phyloP scores from a whole-genome alignment of 2,888 invertebrate genomes.

The Parnassius glacialis region DNA sequence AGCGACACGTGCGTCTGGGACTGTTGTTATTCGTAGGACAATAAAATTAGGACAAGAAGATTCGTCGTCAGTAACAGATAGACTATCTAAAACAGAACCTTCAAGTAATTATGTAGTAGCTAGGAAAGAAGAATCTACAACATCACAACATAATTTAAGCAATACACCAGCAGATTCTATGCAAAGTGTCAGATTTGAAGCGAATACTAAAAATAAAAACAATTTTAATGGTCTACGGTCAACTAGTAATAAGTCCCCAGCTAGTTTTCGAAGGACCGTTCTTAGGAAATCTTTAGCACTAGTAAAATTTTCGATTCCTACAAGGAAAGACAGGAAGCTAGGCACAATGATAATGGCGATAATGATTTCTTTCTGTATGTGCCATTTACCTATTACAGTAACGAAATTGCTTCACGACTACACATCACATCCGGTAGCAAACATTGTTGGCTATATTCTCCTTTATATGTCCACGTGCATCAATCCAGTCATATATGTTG shows the following conservation, averaged over 20 bases:
- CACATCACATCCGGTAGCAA: slow-evolving; percentile 83
- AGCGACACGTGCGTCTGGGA: slow-evolving; percentile 83
- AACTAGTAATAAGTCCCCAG: slow-evolving; percentile 30
- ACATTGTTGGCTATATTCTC: slow-evolving; percentile 91
- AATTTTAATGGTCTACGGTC: slow-evolving; percentile 1
- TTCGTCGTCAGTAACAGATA: slow-evolving; percentile 29
- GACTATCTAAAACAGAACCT: slow-evolving; percentile 11
- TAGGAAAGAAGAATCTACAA: slow-evolving; percentile 1
- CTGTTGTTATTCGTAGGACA: slow-evolving; percentile 39
- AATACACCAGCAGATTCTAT: slow-evolving; percentile 6
- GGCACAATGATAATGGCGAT: slow-evolving; percentile 95
- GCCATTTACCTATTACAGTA: slow-evolving; percentile 94
- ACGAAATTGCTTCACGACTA: slow-evolving; percentile 87
- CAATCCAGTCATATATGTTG: slow-evolving; percentile 95
- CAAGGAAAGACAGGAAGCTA: slow-evolving; percentile 86
- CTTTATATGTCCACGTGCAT: slow-evolving; percentile 93
- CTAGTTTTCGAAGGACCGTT: slow-evolving; percentile 53
- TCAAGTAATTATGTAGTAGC: slow-evolving; percentile 2
- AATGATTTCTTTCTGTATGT: slow-evolving; percentile 92
- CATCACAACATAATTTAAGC: slow-evolving; percentile 9
- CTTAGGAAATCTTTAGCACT: slow-evolving; percentile 55
- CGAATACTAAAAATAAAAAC: slow-evolving; percentile 19
- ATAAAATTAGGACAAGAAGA: slow-evolving; percentile 37
- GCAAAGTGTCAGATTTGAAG: slow-evolving; percentile 29
- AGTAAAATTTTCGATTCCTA: slow-evolving; percentile 83